Base-by-base conservation (phyloP, 37 sponge, comb jelly and placozoan species). In the Geodia barretti region DNA sequence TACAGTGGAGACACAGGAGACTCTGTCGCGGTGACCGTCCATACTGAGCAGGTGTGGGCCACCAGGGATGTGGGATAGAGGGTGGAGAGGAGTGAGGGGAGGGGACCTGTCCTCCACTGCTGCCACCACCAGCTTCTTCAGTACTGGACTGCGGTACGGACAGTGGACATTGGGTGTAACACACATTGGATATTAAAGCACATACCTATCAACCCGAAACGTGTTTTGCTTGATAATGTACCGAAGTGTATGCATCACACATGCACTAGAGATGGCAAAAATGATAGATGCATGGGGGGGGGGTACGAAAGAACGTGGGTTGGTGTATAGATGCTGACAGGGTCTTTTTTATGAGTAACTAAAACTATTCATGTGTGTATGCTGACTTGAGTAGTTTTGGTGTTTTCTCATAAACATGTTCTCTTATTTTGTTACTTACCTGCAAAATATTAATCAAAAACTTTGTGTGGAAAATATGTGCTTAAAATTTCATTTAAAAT, bases 11-110 rank as follows among this genome's bases (percentile, higher is more conserved):
- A 90, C 19, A 24, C 84, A 65, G 11, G 90, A 76, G 34, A 94
- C 81, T 3, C 67, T 17, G 21, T 74, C 87, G 17, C 83, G 41
- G 73, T 94, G 94, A 20, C 94, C 94, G 47, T 86, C 84, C 90
- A 94, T 74, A 7, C 71, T 69, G 17, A 82, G 72, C 40, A 89
- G 84, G 20, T 90, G 82, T 11, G 94, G 81, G 0, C 94, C 88
- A 3, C 88, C 94, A 36, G 85, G 84, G 20, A 82, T 24, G 42
- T 79, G 34, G 36, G 60, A 42, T 33, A 65, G 38, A 26, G 84
- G 84, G 9, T 78, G 58, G 2, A 78, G 47, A 25, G 87, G 82
- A 42, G 39, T 70, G n/a, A 87, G 33, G 43, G 34, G 33, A 64
- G 81, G 72, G 73, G 28, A 14, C 29, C 23, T 37, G 32, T 74